Conservation (phyloP, 2,113 vertebrate genomes). For the Sardina pilchardus region DNA sequence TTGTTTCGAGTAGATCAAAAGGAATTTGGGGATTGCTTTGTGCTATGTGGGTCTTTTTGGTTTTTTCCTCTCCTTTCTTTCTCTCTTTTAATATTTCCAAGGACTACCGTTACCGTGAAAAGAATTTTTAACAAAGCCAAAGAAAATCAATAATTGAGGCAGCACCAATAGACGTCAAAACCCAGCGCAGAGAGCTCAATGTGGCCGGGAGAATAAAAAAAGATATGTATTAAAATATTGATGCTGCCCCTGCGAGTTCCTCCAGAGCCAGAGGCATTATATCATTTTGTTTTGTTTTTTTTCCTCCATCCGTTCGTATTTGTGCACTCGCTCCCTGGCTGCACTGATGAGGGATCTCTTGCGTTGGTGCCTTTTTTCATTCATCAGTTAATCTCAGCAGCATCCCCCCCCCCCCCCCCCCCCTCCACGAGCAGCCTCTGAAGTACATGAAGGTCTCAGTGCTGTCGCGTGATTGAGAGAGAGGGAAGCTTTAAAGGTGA, state of each 20-base stretch:
- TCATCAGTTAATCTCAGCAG: not conserved
- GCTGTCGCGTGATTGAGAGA: not conserved
- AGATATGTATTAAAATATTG: conserved; percentile 19
- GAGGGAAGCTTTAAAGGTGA: too few relatives aligned
- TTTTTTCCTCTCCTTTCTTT: not conserved
- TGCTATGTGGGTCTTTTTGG: not conserved
- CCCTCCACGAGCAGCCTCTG: not conserved
- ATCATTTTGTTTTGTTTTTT: not conserved
- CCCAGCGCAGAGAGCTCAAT: not conserved
- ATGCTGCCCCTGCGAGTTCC: not conserved
- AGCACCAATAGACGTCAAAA: conserved; percentile 19
- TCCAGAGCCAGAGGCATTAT: not conserved
- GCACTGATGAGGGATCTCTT: not conserved
- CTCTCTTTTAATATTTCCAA: not conserved
- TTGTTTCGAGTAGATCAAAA: conserved; percentile 5
- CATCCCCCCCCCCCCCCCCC: not conserved
- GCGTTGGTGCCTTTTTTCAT: not conserved
- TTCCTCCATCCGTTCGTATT: not conserved
- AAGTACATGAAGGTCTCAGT: not conserved
- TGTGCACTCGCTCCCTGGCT: not conserved
- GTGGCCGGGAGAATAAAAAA: not conserved
- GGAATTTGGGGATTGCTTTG: conserved; percentile 8
- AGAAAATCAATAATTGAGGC: conserved; percentile 44
- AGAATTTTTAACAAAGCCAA: conserved; percentile 52
- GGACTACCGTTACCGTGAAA: not conserved